phyloP scores from a whole-genome alignment of 1,140 invertebrate species.

The Aphelinus certus region DNA sequence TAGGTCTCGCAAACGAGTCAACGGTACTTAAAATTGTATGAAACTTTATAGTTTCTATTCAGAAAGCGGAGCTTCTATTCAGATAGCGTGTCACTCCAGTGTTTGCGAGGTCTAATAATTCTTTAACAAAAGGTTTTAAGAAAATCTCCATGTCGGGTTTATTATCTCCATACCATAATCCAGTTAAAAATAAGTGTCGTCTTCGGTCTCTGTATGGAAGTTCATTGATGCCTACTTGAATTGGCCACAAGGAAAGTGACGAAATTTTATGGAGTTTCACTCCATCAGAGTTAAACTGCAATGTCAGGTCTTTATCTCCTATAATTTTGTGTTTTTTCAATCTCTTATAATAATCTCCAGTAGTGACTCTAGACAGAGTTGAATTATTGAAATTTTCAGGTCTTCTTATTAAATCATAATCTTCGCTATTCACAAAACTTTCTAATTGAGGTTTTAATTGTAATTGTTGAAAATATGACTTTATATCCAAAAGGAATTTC shows the following conservation, averaged over 20 bases:
- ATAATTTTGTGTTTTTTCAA: not conserved
- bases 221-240: slow-evolving; percentile 19
- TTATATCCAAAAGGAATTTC: not conserved
- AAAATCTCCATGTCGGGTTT: not conserved
- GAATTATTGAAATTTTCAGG: no score
- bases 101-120: not conserved
- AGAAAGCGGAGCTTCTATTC: not conserved
- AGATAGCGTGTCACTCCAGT: not conserved
- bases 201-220: slow-evolving; percentile 1
- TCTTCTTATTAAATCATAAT: not conserved
- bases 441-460: not conserved
- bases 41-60: slow-evolving; percentile 22
- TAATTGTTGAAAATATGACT: not conserved
- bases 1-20: slow-evolving; percentile 27
- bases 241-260: slow-evolving; percentile 2
- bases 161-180: slow-evolving; percentile 10
- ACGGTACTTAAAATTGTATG: slow-evolving; percentile 30
- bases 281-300: slow-evolving; percentile 15
- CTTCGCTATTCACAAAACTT: not conserved
- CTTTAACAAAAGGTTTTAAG: slow-evolving; percentile 14
- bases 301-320: slow-evolving; percentile 8
- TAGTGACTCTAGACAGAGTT: not conserved
- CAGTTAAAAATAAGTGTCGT: slow-evolving; percentile 9
- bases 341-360: slow-evolving; percentile 1
- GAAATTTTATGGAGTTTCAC: not conserved